Base-by-base conservation (phyloP, 2,888 invertebrate species). In the Sarcophaga carnaria region DNA sequence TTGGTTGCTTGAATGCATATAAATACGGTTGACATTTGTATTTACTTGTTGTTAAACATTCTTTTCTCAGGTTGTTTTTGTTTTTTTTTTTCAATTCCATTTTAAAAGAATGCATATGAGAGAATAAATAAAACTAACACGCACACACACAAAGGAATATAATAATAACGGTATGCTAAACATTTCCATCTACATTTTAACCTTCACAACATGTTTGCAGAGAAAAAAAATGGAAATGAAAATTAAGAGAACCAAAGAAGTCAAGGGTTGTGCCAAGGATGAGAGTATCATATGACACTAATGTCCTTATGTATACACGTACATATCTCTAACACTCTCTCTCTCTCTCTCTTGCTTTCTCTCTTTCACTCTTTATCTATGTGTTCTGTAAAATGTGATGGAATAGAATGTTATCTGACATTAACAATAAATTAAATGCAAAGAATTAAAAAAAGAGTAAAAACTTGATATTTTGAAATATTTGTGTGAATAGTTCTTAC, bases 1-100 rank as follows among this genome's bases (percentile, higher is more conserved):
- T 86, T 71, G 79, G 86, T 82, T 71, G 79, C 76, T 69, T 49
- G 71, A 76, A 69, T 86, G 77, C 77, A 83, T 80, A 83, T 86
- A 87, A 87, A 87, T 87, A 71, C 75, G 79, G 81, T 82, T 84
- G 87, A 84, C 87, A 87, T 87, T 84, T 82, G 87, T 84, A 87
- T 84, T 84, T 81, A 84, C 81, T 82, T 79, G 87, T 84, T 84
- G 84, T 84, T 79, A 76, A 67, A 87, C 76, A 79, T 84, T 87
- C 69, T 67, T 76, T 54, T 54, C 54, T 54, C 12, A 54, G 54
- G 12, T 17, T 54, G 0, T 54, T 54, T 1, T 17, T 49, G 0
- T 54, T 54, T 4, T 54, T 4, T 54, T 54, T 14, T 10, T 54
- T 54, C 17, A 4, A 54, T 54, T 54, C 12, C 17, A 14, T 12